Conservation (phyloP, 2,888 invertebrate species). For the Idaea straminata region DNA sequence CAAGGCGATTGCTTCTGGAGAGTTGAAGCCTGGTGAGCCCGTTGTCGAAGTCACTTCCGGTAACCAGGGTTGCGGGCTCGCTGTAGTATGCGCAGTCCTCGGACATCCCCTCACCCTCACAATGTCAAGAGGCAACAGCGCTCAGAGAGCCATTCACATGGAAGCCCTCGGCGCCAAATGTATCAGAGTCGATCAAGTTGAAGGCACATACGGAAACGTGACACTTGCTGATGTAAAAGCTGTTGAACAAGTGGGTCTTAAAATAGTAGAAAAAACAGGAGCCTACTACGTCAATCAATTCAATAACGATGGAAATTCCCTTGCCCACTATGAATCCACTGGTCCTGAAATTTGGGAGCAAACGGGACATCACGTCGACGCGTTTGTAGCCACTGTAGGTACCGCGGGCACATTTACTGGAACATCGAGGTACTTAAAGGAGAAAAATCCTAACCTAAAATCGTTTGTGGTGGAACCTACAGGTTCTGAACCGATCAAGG, state of each 20-base stretch:
- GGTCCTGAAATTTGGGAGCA: slow-evolving; percentile 74
- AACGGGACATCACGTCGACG: slow-evolving; percentile 66
- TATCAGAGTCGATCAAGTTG: slow-evolving; percentile 65
- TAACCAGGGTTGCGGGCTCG: slow-evolving; percentile 71
- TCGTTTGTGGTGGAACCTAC: slow-evolving; percentile 65
- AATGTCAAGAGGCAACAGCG: slow-evolving; percentile 72
- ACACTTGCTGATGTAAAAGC: slow-evolving; percentile 62
- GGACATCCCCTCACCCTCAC: slow-evolving; percentile 65
- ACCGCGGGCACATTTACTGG: slow-evolving; percentile 70
- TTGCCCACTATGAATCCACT: slow-evolving; percentile 64
- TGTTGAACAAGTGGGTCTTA: slow-evolving; percentile 58
- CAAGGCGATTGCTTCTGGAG: slow-evolving; percentile 51
- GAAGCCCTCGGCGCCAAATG: slow-evolving; percentile 71
- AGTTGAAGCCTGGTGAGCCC: slow-evolving; percentile 55
- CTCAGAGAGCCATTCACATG: slow-evolving; percentile 69
- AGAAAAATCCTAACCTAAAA: slow-evolving; percentile 56
- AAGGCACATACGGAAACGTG: slow-evolving; percentile 69
- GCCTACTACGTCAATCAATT: slow-evolving; percentile 71
- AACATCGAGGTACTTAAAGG: slow-evolving; percentile 63
- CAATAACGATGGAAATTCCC: slow-evolving; percentile 54
- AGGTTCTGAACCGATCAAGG: slow-evolving; percentile 67
- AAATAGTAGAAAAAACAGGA: slow-evolving; percentile 51
- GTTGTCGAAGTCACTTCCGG: slow-evolving; percentile 71
- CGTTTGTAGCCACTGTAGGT: slow-evolving; percentile 65
- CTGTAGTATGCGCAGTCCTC: slow-evolving; percentile 68